These are phyloP conservation scores for Ommatoiulus sabulosus DNA, from an alignment of 2,888 invertebrate genomes.

Conservation along the genomic window DNA sequence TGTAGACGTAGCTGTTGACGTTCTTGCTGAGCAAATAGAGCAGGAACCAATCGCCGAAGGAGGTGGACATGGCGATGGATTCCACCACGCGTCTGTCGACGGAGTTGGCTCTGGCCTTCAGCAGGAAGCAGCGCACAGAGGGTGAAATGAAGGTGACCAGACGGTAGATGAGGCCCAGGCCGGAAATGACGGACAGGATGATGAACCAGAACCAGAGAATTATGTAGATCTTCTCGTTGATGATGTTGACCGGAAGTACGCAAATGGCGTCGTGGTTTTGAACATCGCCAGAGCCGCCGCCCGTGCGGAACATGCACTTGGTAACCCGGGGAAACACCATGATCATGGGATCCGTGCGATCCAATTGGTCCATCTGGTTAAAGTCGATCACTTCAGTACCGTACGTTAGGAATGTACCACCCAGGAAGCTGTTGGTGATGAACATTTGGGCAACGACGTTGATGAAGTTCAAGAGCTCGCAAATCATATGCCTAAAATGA, in stretches of 20 bases:
- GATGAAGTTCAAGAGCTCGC: too few species aligned
- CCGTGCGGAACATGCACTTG: too few species aligned
- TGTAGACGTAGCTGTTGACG: constrained; percentile 82
- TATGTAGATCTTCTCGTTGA: constrained; percentile 85
- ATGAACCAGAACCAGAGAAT: constrained; percentile 80
- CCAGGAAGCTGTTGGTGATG: too few species aligned
- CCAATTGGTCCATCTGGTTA: too few species aligned
- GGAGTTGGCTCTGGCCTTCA: constrained; percentile 81
- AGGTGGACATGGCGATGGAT: constrained; percentile 63
- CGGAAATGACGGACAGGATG: constrained; percentile 78
- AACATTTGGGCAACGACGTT: too few species aligned
- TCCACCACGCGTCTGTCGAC: constrained; percentile 80
- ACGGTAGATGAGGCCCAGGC: constrained; percentile 84
- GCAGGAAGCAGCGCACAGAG: constrained; percentile 80
- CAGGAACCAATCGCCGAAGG: constrained; percentile 81
- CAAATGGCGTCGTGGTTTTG: constrained; percentile 81
- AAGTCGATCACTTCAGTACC: too few species aligned
- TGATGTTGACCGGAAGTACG: constrained; percentile 89
- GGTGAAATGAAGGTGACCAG: constrained; percentile 76
- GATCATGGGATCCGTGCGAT: too few species aligned
- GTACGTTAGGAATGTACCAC: too few species aligned
- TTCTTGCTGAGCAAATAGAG: constrained; percentile 85
- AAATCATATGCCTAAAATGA: too few species aligned
- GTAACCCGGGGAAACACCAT: too few species aligned
- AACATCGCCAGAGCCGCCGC: too few species aligned